These are phyloP conservation scores for Nephrotoma appendiculata DNA, from an alignment of 2,888 invertebrate genomes.

Conservation along the genomic window DNA sequence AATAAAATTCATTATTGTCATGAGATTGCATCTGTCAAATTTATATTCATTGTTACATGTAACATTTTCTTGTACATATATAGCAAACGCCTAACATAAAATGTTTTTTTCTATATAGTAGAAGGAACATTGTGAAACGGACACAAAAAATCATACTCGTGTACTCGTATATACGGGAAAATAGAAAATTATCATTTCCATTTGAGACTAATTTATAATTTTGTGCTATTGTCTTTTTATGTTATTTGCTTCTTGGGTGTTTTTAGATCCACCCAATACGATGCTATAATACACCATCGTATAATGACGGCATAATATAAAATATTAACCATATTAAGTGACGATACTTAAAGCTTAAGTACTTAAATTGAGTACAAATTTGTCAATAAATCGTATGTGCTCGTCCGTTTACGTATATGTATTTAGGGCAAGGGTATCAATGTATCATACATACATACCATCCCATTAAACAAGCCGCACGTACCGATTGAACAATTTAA, in stretches of 20 bases:
- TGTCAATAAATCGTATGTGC: background rate
- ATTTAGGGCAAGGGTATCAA: background rate
- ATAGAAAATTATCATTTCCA: background rate
- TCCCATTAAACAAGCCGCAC: background rate
- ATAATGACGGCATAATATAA: background rate
- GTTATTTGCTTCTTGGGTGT: background rate
- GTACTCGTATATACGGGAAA: background rate
- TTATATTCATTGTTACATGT: background rate
- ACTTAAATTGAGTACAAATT: background rate
- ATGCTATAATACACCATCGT: background rate
- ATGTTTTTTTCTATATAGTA: background rate
- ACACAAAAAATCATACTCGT: background rate
- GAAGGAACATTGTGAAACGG: background rate
- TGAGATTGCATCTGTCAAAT: background rate
- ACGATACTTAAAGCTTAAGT: background rate
- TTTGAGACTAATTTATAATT: background rate
- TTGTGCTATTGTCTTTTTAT: background rate
- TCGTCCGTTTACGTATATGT: too few relatives aligned
- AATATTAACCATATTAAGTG: background rate
- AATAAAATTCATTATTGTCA: background rate
- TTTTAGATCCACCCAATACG: background rate
- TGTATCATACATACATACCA: background rate
- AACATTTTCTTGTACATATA: background rate
- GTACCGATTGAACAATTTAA: background rate
- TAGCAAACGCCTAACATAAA: background rate